These are phyloP conservation scores for Ormyrus nitidulus DNA, from an alignment of 2,888 invertebrate genomes.

Conservation along the genomic window DNA sequence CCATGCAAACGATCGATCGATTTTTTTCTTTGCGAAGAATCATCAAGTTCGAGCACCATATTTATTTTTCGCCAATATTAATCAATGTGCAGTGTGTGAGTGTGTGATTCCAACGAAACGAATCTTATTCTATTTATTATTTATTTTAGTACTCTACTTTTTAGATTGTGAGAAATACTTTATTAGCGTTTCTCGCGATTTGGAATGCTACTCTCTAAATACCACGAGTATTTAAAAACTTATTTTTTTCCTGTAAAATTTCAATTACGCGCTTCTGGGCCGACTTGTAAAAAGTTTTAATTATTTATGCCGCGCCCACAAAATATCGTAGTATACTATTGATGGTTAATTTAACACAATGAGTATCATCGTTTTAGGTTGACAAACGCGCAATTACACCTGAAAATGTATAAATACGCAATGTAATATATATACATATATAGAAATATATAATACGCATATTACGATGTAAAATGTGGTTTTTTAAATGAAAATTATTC, in stretches of 20 bases:
- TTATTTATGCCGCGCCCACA: slow-evolving; percentile 70
- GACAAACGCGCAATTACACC: slow-evolving; percentile 63
- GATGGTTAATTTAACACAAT: slow-evolving; percentile 71
- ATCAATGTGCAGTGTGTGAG: slow-evolving; percentile 64
- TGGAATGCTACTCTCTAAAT: slow-evolving; percentile 54
- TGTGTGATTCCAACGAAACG: slow-evolving; percentile 66
- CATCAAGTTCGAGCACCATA: slow-evolving; percentile 59
- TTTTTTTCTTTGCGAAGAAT: slow-evolving; percentile 48
- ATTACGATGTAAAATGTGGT: slow-evolving; percentile 47
- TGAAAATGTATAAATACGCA: slow-evolving; percentile 64
- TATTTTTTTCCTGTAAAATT: slow-evolving; percentile 45
- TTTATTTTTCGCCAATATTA: slow-evolving; percentile 62
- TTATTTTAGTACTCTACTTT: slow-evolving; percentile 68
- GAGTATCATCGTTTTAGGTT: slow-evolving; percentile 63
- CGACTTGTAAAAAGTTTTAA: slow-evolving; percentile 72
- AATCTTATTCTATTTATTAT: slow-evolving; percentile 72
- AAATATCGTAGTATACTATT: slow-evolving; percentile 65
- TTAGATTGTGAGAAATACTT: slow-evolving; percentile 50
- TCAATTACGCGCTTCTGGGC: slow-evolving; percentile 40
- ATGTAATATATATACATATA: slow-evolving; percentile 54
- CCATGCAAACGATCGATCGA: slow-evolving; percentile 34
- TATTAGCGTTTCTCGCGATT: slow-evolving; percentile 40
- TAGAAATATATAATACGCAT: slow-evolving; percentile 36
- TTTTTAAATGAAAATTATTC: slow-evolving; percentile 32
- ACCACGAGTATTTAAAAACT: slow-evolving; percentile 67